Percentiles rank a stretch among this genome's conserved stretches.
Evolutionary conservation across 1,140 invertebrate genomes (phyloP).

Genomic region (Apis florea): DNA sequence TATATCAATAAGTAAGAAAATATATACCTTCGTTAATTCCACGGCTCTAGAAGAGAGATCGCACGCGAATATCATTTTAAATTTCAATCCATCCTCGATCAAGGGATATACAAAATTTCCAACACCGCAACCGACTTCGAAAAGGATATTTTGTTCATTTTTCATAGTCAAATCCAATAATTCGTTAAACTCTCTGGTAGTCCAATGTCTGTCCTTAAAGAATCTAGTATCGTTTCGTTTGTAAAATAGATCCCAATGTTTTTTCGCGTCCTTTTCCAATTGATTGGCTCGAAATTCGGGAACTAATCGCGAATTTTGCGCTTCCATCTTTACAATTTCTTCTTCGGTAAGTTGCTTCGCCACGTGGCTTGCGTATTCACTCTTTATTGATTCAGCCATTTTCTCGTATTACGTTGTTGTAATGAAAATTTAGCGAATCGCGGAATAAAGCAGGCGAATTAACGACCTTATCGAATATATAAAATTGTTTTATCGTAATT

Average conservation of each 20-base stretch:
- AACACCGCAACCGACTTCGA: constrained; percentile 98
- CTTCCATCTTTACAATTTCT: constrained; percentile 83
- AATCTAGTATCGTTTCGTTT: constrained; percentile 95
- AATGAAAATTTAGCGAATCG: not conserved
- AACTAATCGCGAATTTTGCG: constrained; percentile 87
- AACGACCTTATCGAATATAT: not conserved
- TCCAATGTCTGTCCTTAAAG: constrained; percentile 99
- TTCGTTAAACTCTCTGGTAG: constrained; percentile 95
- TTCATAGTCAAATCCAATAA: constrained; percentile 80
- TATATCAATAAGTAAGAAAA: not conserved
- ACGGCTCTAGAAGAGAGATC: constrained; percentile 96
- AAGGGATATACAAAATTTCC: constrained; percentile 98
- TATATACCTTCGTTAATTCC: constrained; percentile 88
- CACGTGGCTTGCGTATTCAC: constrained; percentile 75
- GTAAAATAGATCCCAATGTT: constrained; percentile 99
- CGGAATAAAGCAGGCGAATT: fast-evolving
- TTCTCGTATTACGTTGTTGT: not conserved
- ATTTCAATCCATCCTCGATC: constrained; percentile 87
- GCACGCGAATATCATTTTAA: constrained; percentile 92
- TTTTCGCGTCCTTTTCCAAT: constrained; percentile 92
- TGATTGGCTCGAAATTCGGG: constrained; percentile 89
- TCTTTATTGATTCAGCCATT: constrained; percentile 48
- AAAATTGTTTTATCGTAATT: not conserved
- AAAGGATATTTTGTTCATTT: constrained; percentile 79
- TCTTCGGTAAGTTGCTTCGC: constrained; percentile 82